Conservation (phyloP, 2,888 invertebrate genomes). For the Biston betularia region DNA sequence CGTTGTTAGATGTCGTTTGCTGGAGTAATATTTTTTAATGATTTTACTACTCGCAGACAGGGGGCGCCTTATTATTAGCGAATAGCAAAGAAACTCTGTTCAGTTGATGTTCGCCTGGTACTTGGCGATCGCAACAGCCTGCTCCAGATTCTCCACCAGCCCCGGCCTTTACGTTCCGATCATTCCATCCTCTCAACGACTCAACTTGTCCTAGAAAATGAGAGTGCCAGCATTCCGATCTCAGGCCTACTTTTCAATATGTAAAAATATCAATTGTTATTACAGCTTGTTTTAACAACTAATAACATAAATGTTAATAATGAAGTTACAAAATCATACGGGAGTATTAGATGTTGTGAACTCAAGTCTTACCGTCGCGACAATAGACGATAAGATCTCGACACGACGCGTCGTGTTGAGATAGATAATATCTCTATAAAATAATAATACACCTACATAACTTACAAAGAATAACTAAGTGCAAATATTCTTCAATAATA, state of each 20-base stretch:
- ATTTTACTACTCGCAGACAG: conserved; percentile 51
- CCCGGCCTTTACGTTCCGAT: conserved; percentile 77
- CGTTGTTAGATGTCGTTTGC: neutral
- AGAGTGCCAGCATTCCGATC: neutral
- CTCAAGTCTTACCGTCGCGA: no score
- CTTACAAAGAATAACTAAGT: no score
- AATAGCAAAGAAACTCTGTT: conserved; percentile 24
- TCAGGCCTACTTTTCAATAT: neutral
- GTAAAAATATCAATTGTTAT: no score
- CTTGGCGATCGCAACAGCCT: conserved; percentile 83
- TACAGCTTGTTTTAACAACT: no score
- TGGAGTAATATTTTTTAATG: neutral
- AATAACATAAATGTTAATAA: no score
- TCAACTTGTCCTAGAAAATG: conserved; percentile 20
- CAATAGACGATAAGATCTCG: no score
- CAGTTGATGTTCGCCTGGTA: conserved; percentile 70
- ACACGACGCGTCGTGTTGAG: no score
- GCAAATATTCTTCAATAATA: no score
- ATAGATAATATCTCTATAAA: no score
- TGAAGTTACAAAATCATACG: no score
- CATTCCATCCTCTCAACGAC: conserved; percentile 67
- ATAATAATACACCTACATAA: no score
- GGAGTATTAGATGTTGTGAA: no score
- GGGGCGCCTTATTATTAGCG: conserved; percentile 42
- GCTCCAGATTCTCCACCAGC: conserved; percentile 84